Evolutionary conservation across 2,113 vertebrate genomes (phyloP), one percentile per base, ranked within the genome.

Genomic region (Neoarius graeffei): DNA sequence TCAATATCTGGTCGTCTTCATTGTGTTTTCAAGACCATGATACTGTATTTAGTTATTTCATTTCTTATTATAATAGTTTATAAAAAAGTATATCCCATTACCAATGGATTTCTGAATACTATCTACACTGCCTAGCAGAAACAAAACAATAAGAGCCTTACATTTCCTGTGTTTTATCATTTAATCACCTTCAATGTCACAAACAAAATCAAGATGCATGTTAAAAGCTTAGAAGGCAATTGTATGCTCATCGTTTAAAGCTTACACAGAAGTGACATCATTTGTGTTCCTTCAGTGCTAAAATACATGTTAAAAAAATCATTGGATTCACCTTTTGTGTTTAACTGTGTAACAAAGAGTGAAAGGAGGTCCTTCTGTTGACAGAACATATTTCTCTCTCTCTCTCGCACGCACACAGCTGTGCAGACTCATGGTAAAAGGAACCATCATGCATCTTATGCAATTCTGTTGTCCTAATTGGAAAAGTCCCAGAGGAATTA

Each of bases 351-450:
- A 81, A 10, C 15, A 59, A 23, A 57, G 25, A n/a, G 14, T 35
- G 7, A 30, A 35, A 57, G 13, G 17, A 27, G 14, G 52, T 1
- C 25, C n/a, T 15, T 30, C 54, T 81, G n/a, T 81, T 2, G 0
- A 59, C 27, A 59, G 54, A 57, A 30, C 56, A 79, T 27, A 77
- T n/a, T 52, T 54, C 7, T 77, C 57, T 27, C 42, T 42, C 42
- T 42, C 42, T 42, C 42, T 4, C 42, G 4, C 42, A 4, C 42
- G 3, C 3, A 3, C 42, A 42, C 81, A 23, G n/a, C 35, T 66
- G 7, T 91, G 92, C 93, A 87, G 83, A 92, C 88, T 92, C 92
- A 93, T 90, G 76, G 91, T 94, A 94, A 95, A 93, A 92, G 19
- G 90, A 95, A 81, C 92, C 17, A 1, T 20, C 92, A 92, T 88